Base-by-base conservation (phyloP, 2,113 vertebrate genomes). In the Xiphophorus hellerii region DNA sequence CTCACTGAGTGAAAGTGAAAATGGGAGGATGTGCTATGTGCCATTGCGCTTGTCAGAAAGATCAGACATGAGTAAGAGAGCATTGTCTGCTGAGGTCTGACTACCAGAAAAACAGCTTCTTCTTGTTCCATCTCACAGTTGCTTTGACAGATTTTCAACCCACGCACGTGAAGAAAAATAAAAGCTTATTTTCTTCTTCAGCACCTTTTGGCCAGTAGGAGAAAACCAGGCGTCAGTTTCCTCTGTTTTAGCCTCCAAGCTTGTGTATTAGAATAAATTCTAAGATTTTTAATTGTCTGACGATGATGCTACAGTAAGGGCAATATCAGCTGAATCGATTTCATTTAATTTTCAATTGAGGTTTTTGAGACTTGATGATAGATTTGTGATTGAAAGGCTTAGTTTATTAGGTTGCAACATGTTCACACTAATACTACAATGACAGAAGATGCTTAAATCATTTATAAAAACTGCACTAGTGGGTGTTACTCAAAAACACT, bases 171-270 rank as follows among this genome's bases (percentile, higher is more conserved):
- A 69, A 54, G 31, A 25, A 11, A 58, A 54, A 20, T 51, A 33
- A 69, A 69, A 69, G 29, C 67, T 69, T 27, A 69, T 69, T 69
- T 69, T 69, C 66, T 69, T 69, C 28, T 31, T 51, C 14, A 48
- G 42, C 42, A 30, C 17, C 42, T 51, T 44, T 27, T 51, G 15
- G 29, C 15, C 28, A 69, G 42, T 51, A 44, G 27, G 66, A 67
- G 27, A 48, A 27, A 69, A 44, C 28, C 44, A 33, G 11, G 3
- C 29, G 5, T 14, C 29, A 25, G 10, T 14, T 30, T 69, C 30
- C 44, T 58, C 15, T 28, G 27, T 7, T 28, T 67, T 28, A 28
- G 27, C n/a, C 14, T 67, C 15, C 14, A 17, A 44, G 66, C 48
- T 17, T 25, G 15, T 42, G 39, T 15, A 15, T 42, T 42, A 14